A percentile compares a stretch with the other conserved stretches of the same genome.
These are phyloP conservation scores for Enteromius anoplus DNA, from an alignment of 2,797 vertebrate species.

Conservation along the genomic window DNA sequence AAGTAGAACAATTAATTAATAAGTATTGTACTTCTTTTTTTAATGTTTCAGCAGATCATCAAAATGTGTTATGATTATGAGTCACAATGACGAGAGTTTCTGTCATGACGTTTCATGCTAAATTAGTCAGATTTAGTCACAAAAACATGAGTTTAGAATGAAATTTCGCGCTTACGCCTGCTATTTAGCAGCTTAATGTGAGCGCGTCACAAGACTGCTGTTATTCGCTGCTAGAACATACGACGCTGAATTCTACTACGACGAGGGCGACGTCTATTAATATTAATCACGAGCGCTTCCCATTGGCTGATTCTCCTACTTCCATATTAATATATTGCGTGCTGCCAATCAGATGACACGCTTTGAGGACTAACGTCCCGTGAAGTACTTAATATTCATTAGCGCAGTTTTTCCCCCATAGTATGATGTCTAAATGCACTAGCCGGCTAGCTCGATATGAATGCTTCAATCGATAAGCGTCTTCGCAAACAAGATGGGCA, in stretches of 20 bases:
- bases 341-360: background rate
- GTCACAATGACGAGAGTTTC: background rate
- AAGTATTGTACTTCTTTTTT: background rate
- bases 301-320: background rate
- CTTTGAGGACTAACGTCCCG: background rate
- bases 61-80: background rate
- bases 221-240: conserved; percentile 3
- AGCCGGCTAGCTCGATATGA: conserved; percentile 17
- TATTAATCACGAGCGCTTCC: background rate
- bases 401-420: background rate
- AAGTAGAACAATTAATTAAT: too few species aligned
- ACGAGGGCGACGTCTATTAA: background rate
- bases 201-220: background rate
- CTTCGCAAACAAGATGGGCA: background rate
- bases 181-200: conserved; percentile 2
- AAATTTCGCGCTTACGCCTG: background rate
- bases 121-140: background rate
- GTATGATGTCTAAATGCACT: background rate
- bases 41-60: background rate
- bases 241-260: background rate
- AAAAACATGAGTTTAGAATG: background rate
- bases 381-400: conserved; percentile 1
- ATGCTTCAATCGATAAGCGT: background rate
- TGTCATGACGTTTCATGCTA: background rate
- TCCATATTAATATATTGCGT: background rate